Base-by-base conservation (phyloP, 2,888 invertebrate genomes). In the Reticulitermes lucifugus region DNA sequence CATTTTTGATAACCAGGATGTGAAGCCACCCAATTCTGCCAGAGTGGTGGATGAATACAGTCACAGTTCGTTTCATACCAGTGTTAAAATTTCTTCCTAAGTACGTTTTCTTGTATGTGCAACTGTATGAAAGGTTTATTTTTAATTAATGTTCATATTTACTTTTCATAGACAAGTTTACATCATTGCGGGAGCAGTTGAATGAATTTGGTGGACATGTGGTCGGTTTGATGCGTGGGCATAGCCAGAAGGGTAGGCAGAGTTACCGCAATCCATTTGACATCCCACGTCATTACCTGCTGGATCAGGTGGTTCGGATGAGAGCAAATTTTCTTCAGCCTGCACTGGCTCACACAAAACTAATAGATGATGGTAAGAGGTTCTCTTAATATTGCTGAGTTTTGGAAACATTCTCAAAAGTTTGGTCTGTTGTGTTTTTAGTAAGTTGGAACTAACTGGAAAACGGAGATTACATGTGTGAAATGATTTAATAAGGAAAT, bases 241-340 rank as follows among this genome's bases (percentile, higher is more conserved):
- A 93, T 86, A 92, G 92, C 89, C 93, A 91, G 90, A 92, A 90
- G 88, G 91, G 93, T 29, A 91, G 92, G 12, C 95, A 96, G 88
- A 94, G 95, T 70, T 98, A 97, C 90, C 94, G 98, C 88, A 99
- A 99, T 92, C 98, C 99, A 0, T 99, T 98, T 89, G 99, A 99
- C 92, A 97, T 99, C 89, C 97, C 97, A 41, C 93, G 99, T 81
- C 93, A 95, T 88, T 95, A 96, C 89, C 92, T 99, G 77, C 92
- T 99, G 87, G 98, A 98, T 91, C 99, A 99, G 92, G 96, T 99
- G 87, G 95, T 96, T 4, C 93, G 98, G 88, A 98, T 99, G 98
- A 94, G 98, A 70, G 96, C 97, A 77, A 98, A 99, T 90, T 97
- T 99, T 91, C 92, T 98, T 70, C 96, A 96, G 89, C 94, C 96